These are phyloP conservation scores for Drosophila micromelanica DNA, from an alignment of 1,140 invertebrate genomes.

Conservation along the genomic window DNA sequence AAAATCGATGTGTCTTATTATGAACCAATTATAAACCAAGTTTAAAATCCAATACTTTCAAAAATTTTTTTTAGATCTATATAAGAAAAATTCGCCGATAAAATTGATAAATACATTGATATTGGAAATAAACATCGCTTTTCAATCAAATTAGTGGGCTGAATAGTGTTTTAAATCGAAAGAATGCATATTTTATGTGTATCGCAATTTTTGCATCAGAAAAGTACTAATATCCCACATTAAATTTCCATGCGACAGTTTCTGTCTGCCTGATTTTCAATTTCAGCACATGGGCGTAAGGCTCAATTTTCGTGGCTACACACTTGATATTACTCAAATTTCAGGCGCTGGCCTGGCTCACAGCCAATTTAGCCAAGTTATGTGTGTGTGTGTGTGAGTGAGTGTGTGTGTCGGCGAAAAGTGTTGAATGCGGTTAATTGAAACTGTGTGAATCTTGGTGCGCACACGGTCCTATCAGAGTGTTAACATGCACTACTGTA, in stretches of 20 bases:
- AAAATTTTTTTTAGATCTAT: too few species aligned
- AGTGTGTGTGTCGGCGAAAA: background rate
- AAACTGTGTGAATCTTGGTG: conserved; percentile 7
- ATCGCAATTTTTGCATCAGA: too few species aligned
- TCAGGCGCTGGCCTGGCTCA: background rate
- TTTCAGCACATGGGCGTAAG: background rate
- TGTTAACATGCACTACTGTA: conserved; percentile 15
- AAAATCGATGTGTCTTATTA: too few species aligned
- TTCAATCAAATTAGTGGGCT: too few species aligned
- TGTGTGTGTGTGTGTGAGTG: background rate
- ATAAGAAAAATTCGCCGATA: too few species aligned
- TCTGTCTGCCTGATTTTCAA: background rate
- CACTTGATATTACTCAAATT: background rate
- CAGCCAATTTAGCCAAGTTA: background rate
- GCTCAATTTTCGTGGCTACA: background rate
- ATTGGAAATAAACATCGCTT: too few species aligned
- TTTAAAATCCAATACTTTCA: too few species aligned
- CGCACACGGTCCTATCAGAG: conserved; percentile 7
- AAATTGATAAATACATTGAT: too few species aligned
- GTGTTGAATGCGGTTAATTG: conserved; percentile 20
- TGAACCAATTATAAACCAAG: too few species aligned
- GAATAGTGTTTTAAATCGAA: too few species aligned
- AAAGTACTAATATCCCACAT: background rate
- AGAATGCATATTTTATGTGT: too few species aligned
- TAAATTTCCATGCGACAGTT: background rate